phyloP scores from a whole-genome alignment of 2,888 invertebrate species.

The Listrodromus nycthemerus region DNA sequence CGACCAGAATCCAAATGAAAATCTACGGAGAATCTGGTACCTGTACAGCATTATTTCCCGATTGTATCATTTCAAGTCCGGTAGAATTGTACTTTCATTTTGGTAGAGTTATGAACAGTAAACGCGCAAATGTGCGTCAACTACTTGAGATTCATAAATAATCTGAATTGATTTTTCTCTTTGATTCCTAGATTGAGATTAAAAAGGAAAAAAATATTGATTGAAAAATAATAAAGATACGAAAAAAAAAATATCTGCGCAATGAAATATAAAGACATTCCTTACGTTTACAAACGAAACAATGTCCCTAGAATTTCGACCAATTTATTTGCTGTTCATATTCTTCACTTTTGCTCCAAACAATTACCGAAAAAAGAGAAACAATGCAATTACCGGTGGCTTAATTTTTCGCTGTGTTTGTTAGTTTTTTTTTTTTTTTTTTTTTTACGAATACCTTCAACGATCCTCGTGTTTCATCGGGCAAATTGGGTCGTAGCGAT shows the following conservation, averaged over 20 bases:
- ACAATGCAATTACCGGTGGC: not conserved
- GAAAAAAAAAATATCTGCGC: not conserved
- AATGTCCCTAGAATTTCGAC: not conserved
- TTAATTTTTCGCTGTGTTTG: not conserved
- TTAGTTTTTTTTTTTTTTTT: too few species aligned
- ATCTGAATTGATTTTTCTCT: too few species aligned
- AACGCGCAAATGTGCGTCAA: too few species aligned
- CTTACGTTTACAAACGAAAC: not conserved
- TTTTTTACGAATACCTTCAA: not conserved
- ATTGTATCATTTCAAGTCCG: too few species aligned
- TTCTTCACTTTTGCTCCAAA: not conserved
- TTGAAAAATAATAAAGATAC: not conserved
- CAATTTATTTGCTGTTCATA: not conserved
- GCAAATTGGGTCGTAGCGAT: not conserved
- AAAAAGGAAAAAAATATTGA: too few species aligned
- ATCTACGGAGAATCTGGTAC: too few species aligned
- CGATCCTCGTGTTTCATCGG: not conserved
- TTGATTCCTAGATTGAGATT: too few species aligned
- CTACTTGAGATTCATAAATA: too few species aligned
- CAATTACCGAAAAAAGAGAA: not conserved
- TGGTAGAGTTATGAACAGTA: too few species aligned
- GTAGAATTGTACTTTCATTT: too few species aligned
- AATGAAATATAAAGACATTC: not conserved
- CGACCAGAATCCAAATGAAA: too few species aligned
- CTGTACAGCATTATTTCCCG: too few species aligned